Evolutionary conservation across 2,888 invertebrate species (phyloP).

Genomic region (Brachyptera putata): DNA sequence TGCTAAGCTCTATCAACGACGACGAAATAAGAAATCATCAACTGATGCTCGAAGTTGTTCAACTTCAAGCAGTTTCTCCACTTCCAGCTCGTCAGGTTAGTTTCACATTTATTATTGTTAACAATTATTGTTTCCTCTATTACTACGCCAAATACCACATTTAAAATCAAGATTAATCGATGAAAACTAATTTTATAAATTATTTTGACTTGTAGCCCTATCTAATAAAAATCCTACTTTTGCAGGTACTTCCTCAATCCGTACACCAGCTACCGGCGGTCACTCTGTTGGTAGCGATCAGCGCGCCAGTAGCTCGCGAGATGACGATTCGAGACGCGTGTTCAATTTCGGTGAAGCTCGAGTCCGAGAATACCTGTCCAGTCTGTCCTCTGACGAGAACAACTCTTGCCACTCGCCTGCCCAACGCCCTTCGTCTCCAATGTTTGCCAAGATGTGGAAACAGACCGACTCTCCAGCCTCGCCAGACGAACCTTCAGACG

Average conservation of each 20-base stretch:
- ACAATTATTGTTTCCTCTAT: too few relatives aligned
- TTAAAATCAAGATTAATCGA: too few relatives aligned
- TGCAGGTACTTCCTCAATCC: slow-evolving; percentile 39
- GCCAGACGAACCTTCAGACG: slow-evolving; percentile 1
- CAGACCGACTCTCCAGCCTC: slow-evolving; percentile 9
- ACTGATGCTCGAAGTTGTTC: slow-evolving; percentile 47
- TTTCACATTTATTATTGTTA: background rate
- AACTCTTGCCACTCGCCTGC: slow-evolving; percentile 17
- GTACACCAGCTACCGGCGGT: slow-evolving; percentile 36
- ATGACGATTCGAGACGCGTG: slow-evolving; percentile 41
- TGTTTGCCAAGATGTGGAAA: background rate
- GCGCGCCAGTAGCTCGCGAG: slow-evolving; percentile 38
- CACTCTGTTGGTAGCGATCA: background rate
- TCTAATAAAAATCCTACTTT: background rate
- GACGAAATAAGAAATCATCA: slow-evolving; percentile 56
- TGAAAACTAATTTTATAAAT: too few relatives aligned
- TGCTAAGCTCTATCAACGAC: slow-evolving; percentile 65
- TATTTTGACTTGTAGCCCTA: too few relatives aligned
- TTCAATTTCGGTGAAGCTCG: slow-evolving; percentile 50
- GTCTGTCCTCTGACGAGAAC: slow-evolving; percentile 45
- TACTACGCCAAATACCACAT: too few relatives aligned
- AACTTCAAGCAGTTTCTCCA: slow-evolving; percentile 42
- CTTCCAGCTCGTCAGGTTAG: slow-evolving; percentile 42
- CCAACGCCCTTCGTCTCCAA: background rate
- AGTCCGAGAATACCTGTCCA: slow-evolving; percentile 50